Evolutionary conservation across 1,140 invertebrate species (phyloP), one percentile per base, ranked within the genome.

Genomic region (Lineus longissimus): DNA sequence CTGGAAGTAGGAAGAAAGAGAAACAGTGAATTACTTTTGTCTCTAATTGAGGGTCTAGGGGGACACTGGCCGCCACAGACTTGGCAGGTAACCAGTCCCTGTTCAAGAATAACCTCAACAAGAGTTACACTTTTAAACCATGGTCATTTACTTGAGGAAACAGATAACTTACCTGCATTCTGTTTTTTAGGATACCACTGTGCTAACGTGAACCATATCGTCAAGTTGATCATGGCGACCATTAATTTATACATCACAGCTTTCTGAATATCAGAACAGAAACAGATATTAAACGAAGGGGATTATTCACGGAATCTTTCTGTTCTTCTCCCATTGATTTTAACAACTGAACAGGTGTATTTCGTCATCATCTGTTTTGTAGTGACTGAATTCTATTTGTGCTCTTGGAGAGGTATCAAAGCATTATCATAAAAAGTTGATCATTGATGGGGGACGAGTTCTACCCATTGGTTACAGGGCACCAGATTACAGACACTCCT

Each of bases 241-340:
- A 72, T 11, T 11, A 91, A 81, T 81, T 92, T 93, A 63, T 86
- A 86, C 9, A 86, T 70, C 0, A 91, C 88, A 0, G 85, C 83
- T 65, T 59, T 79, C 76, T 59, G 61, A 36, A 68, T 64, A 41
- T 27, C 2, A 59, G 15, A 54, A 30, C 25, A 40, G 41, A 59
- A 30, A 54, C 33, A 15, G 54, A 51, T 19, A 43, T 13, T 13
- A 11, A 43, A 11, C 40, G 40, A 13, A 13, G 40, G 40, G 19
- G 11, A 43, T 43, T 43, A 13, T 43, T 13, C 19, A 11, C 11
- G 19, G 11, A 43, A 11, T 13, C 40, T 43, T 43, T 43, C 40
- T 11, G 19, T 13, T 13, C 11, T 13, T 43, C 11, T 11, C 11
- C 19, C 40, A 43, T 19, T 19, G 11, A 43, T 19, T 13, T 19